Evolutionary conservation across 2,888 invertebrate species (phyloP), one percentile per base, ranked within the genome.

Genomic region (Carpatolechia fugitivella): DNA sequence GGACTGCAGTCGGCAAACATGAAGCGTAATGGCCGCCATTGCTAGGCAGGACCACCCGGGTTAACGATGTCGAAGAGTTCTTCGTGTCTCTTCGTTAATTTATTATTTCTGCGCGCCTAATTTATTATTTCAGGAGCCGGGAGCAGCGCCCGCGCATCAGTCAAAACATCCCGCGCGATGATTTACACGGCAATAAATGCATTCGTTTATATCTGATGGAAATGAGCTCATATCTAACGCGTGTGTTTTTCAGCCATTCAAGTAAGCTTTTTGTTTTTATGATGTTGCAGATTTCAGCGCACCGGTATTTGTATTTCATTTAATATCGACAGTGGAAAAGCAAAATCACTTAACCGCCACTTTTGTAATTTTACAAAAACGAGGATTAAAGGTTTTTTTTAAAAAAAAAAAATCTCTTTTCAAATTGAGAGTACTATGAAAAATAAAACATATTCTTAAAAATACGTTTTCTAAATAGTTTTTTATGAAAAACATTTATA

Each of bases 41-140:
- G n/a, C n/a, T n/a, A n/a, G n/a, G n/a, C n/a, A n/a, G n/a, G 89
- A 90, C 89, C 89, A 88, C 90, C 89, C 86, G 82, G 70, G 76
- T 61, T 78, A 79, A 76, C 76, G 76, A 76, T 65, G 70, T 61
- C 66, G 68, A 72, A 78, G 81, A 80, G 80, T 78, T 80, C 80
- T 79, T 70, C 74, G 74, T 76, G 82, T 83, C 86, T 84, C 80
- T 78, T 72, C 67, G 72, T 71, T 81, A 85, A 89, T 89, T 88
- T 90, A 90, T 88, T 87, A 87, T 89, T 88, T 85, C 85, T 48
- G 54, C 74, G 77, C 70, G 69, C 72, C 74, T 82, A 85, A 88
- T 89, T 87, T 89, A 90, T 87, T 87, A 86, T 89, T 88, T 84
- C 86, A 82, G 86, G 78, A 76, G 85, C 79, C 59, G 14, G 1